phyloP scores from a whole-genome alignment of 2,888 invertebrate species.

The Pseudoips prasinana region DNA sequence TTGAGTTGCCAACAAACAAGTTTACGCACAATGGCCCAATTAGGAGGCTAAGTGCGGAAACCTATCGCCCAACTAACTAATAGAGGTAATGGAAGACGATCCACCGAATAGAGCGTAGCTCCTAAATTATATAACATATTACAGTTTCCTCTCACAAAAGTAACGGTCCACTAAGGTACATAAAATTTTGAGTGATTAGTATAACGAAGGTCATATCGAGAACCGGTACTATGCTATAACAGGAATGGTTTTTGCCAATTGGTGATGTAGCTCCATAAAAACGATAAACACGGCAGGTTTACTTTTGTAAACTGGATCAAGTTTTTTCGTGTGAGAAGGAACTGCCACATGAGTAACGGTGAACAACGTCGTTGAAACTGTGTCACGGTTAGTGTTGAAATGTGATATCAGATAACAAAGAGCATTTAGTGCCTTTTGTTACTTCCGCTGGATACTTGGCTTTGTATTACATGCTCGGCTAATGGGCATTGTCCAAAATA shows the following conservation, averaged over 20 bases:
- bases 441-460: too few species aligned
- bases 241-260: constrained; percentile 48
- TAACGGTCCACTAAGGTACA: constrained; percentile 38
- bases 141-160: constrained; percentile 7
- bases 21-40: too few species aligned
- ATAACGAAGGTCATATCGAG: constrained; percentile 51
- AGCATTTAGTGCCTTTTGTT: too few species aligned
- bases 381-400: constrained; percentile 32
- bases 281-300: constrained; percentile 52
- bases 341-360: constrained; percentile 25
- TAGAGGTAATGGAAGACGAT: too few species aligned
- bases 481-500: too few species aligned
- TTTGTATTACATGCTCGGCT: too few species aligned
- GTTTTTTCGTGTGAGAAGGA: constrained; percentile 28
- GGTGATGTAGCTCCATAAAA: constrained; percentile 41
- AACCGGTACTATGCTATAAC: constrained; percentile 52
- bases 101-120: too few species aligned
- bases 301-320: constrained; percentile 49
- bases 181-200: constrained; percentile 29
- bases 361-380: constrained; percentile 16
- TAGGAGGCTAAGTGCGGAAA: too few species aligned
- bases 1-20: too few species aligned
- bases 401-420: constrained; percentile 28
- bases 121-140: too few species aligned
- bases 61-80: too few species aligned